These are phyloP conservation scores for Drosophila austrosaltans DNA, from an alignment of 2,888 invertebrate species.

Conservation along the genomic window DNA sequence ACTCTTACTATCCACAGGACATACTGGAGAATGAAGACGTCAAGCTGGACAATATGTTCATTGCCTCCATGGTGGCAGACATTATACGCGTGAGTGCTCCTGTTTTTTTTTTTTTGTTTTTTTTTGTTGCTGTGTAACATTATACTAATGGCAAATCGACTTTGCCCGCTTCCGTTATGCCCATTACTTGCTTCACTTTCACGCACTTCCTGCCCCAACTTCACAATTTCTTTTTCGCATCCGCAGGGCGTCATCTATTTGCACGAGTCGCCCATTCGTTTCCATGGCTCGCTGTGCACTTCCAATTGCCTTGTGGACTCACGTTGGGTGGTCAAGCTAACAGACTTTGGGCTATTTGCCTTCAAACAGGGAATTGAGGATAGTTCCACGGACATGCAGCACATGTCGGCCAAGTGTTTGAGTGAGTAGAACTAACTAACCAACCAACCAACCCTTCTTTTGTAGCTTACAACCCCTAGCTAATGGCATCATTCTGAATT, in stretches of 20 bases:
- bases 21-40: constrained; percentile 97
- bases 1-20: constrained; percentile 86
- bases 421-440: constrained; percentile 84
- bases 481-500: background rate
- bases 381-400: constrained; percentile 86
- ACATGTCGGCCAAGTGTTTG: constrained; percentile 86
- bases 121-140: constrained; percentile 50
- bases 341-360: constrained; percentile 95
- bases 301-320: constrained; percentile 97
- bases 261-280: constrained; percentile 93
- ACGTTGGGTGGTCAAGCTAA: constrained; percentile 96
- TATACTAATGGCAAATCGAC: constrained; percentile 63
- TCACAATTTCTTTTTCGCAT: constrained; percentile 18
- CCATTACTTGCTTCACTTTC: background rate
- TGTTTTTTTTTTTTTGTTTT: constrained; percentile 12
- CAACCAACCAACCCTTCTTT: background rate
- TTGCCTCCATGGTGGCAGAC: constrained; percentile 96
- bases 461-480: background rate
- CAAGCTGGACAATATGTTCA: constrained; percentile 97
- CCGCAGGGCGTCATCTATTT: constrained; percentile 94
- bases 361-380: constrained; percentile 90
- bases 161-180: constrained; percentile 13
- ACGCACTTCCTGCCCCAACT: background rate
- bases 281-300: constrained; percentile 94
- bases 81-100: constrained; percentile 92